Conservation (phyloP, 2,113 vertebrate species). For the Tichodroma muraria region DNA sequence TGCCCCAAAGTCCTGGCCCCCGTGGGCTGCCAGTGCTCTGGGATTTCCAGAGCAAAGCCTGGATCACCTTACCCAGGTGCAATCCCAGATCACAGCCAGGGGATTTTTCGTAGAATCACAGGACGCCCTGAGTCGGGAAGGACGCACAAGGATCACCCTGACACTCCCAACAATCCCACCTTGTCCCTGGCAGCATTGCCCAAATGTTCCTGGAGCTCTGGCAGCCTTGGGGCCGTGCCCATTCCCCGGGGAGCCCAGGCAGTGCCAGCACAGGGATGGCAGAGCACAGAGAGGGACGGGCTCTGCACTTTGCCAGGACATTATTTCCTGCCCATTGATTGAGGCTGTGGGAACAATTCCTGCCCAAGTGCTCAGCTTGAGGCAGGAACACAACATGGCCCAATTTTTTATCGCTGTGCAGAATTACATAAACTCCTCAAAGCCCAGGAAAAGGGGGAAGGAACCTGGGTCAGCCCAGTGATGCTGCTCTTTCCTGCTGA, state of each 20-base stretch:
- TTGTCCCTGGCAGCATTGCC: fast-evolving
- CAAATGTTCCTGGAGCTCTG: neutral
- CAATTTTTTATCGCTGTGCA: neutral
- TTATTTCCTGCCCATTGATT: neutral
- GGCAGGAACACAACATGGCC: neutral
- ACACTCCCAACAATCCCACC: neutral
- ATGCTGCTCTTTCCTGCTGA: neutral
- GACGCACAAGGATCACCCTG: neutral
- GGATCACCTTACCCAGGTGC: neutral
- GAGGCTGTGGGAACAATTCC: neutral
- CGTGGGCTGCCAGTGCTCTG: neutral
- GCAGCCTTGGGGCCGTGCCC: neutral
- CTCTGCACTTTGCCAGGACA: neutral
- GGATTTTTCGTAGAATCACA: neutral
- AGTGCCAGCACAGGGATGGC: neutral
- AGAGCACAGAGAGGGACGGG: fast-evolving
- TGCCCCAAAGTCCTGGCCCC: neutral
- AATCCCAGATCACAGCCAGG: neutral
- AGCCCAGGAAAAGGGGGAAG: neutral
- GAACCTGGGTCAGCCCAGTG: neutral
- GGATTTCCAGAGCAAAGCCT: neutral
- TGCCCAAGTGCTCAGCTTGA: neutral
- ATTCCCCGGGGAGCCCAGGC: neutral
- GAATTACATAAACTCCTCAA: neutral
- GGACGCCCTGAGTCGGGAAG: neutral